phyloP scores from a whole-genome alignment of 2,888 invertebrate species.

The Folsomia manolachei region DNA sequence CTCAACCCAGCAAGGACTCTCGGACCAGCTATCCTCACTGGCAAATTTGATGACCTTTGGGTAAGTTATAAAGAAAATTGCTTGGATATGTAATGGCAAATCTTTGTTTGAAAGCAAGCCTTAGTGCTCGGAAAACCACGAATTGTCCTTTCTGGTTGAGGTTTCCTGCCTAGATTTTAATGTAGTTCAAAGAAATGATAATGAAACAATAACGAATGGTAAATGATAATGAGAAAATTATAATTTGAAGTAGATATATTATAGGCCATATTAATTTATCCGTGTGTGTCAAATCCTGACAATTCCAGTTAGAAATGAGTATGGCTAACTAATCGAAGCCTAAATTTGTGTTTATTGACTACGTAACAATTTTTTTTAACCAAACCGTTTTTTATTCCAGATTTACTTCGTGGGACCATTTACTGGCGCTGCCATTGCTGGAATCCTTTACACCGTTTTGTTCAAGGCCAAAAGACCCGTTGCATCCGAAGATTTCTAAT shows the following conservation, averaged over 20 bases:
- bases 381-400: conserved; percentile 53
- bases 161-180: background rate
- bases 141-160: background rate
- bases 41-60: conserved; percentile 65
- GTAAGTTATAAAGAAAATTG: conserved; percentile 55
- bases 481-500: conserved; percentile 45
- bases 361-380: background rate
- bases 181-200: no score
- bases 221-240: no score
- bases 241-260: no score
- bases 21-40: conserved; percentile 66
- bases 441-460: conserved; percentile 60
- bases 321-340: no score
- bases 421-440: conserved; percentile 61
- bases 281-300: no score
- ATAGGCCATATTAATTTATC: no score
- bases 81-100: no score
- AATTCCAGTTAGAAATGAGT: no score
- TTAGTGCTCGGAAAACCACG: no score
- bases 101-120: background rate
- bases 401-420: conserved; percentile 67
- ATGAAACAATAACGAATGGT: no score
- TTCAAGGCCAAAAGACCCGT: conserved; percentile 57
- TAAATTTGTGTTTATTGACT: no score
- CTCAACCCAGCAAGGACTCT: conserved; percentile 68